Evolutionary conservation across 2,888 invertebrate genomes (phyloP).

Genomic region (Toxonevra muliebris): DNA sequence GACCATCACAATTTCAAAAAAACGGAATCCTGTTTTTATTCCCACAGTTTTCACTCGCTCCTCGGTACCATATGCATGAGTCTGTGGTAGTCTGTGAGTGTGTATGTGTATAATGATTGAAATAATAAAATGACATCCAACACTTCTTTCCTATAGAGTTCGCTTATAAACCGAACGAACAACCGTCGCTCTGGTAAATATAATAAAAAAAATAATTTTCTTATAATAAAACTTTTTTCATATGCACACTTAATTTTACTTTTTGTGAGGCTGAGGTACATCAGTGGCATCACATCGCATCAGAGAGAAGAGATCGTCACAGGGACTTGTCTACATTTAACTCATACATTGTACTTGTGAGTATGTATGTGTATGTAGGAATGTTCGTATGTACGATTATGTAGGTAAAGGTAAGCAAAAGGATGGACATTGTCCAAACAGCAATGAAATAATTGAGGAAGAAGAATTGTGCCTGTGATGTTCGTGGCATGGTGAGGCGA

Average conservation of each 20-base stretch:
- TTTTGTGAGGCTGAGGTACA: neutral
- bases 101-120: conserved; percentile 44
- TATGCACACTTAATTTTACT: neutral
- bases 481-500: too few species aligned
- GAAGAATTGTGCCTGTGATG: too few species aligned
- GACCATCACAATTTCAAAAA: conserved; percentile 34
- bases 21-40: conserved; percentile 64
- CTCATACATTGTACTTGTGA: conserved; percentile 28
- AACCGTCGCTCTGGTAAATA: conserved; percentile 23
- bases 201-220: conserved; percentile 6
- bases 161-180: conserved; percentile 15
- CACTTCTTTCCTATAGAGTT: conserved; percentile 57
- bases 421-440: conserved; percentile 51
- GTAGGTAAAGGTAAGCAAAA: conserved; percentile 33
- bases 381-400: too few species aligned
- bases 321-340: conserved; percentile 58
- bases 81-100: neutral
- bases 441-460: too few species aligned
- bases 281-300: too few species aligned
- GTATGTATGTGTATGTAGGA: too few species aligned
- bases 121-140: conserved; percentile 67
- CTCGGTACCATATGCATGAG: conserved; percentile 11
- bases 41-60: conserved; percentile 58
- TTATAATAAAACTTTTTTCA: conserved; percentile 20
- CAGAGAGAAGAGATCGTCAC: conserved; percentile 30